Conservation (phyloP, 2,797 vertebrate species). For the Tarsius wallacei region DNA sequence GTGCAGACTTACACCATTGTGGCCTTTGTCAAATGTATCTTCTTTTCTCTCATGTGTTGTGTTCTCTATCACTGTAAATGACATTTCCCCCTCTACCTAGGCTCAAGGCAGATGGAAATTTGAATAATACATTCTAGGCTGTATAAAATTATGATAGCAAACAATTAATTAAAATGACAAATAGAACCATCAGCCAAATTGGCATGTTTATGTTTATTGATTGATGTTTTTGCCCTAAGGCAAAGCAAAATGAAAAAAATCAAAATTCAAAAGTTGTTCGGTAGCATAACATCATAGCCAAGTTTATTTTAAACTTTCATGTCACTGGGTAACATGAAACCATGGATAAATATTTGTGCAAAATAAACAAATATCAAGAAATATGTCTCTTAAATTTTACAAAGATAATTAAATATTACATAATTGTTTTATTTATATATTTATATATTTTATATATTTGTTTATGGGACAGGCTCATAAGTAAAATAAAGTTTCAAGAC, state of each 20-base stretch:
- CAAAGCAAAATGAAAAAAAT: conserved; percentile 1
- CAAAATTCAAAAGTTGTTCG: neutral
- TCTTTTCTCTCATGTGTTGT: neutral
- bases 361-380: neutral
- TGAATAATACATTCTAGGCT: neutral
- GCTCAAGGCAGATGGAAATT: neutral
- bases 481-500: neutral
- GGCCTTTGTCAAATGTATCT: neutral
- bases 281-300: neutral
- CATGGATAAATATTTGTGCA: neutral
- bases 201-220: neutral
- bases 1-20: neutral
- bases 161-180: conserved; percentile 10
- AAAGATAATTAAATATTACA: neutral
- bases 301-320: neutral
- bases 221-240: neutral
- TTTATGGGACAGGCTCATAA: neutral
- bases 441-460: neutral
- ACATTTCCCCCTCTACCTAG: neutral
- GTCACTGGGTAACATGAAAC: neutral
- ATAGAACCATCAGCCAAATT: neutral
- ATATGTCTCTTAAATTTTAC: neutral
- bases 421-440: neutral
- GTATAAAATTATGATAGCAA: conserved; percentile 11
- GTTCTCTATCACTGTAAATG: neutral